Base-by-base conservation (phyloP, 2,797 vertebrate species). In the Amblyopsis hoosieri region DNA sequence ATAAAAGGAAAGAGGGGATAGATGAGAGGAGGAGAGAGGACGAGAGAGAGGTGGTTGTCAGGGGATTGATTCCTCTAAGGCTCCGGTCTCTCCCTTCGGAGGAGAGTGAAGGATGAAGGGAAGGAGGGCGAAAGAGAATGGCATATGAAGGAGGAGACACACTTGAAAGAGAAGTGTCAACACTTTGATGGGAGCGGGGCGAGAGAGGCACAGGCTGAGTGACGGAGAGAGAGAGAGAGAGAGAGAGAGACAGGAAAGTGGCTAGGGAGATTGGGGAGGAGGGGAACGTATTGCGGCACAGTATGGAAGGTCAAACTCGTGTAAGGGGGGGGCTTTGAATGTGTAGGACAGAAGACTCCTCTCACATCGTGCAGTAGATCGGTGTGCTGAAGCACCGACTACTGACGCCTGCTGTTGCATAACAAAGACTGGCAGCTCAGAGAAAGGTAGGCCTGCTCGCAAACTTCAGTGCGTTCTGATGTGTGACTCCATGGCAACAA, bases 141-240 rank as follows among this genome's bases (percentile, higher is more conserved):
- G 76, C 79, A 88, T 85, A 89, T 87, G 86, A 90, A 83, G 84
- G 83, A 83, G 84, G 83, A 45, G 55, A 63, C 72, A 13, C 42
- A 86, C 82, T 86, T 90, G 77, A 90, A 89, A 88, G 82, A 79
- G 65, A 83, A 60, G 75, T 80, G 78, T 82, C 74, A 74, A 80
- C 71, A 76, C 84, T 90, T 90, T 86, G 87, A 89, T 86, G 47
- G 52, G 29, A 50, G 17, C 4, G 45, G 50, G 53, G 49, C 23
- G 50, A 37, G 45, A 57, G 12, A 45, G 19, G 51, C 42, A 17
- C 45, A 9, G 12, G 14, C 14, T 45, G 65, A 57, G 23, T 42
- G 3, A 14, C 9, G 6, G 19, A 10, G 12, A 15, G 45, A 29
- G 17, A 50, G 72, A 74, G n/a, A n/a, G n/a, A n/a, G 57, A 45